These are phyloP conservation scores for Boloria euphrosyne DNA, from an alignment of 2,888 invertebrate species.

Conservation along the genomic window DNA sequence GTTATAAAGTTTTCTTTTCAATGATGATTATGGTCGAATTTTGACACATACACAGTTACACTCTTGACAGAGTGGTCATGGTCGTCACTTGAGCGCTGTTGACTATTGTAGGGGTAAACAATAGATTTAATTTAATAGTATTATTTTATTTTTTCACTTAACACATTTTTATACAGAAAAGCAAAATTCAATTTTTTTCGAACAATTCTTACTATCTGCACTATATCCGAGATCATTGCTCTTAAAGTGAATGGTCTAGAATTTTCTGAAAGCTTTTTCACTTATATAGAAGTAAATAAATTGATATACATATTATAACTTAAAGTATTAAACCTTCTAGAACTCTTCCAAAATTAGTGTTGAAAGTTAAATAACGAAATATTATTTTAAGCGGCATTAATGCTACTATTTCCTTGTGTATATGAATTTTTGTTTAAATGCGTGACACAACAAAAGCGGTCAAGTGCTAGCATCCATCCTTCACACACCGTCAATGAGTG, in stretches of 20 bases:
- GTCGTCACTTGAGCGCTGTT: too few species aligned
- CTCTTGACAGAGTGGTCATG: too few species aligned
- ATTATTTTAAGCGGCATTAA: background rate
- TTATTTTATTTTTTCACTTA: too few species aligned
- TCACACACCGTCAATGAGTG: constrained; percentile 51
- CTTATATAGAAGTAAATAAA: constrained; percentile 16
- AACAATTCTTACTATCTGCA: constrained; percentile 48
- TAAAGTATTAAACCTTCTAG: background rate
- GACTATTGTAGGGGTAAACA: too few species aligned
- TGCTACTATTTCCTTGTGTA: constrained; percentile 10
- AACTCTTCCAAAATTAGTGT: background rate
- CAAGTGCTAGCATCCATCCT: constrained; percentile 67
- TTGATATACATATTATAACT: background rate
- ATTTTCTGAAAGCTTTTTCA: constrained; percentile 50
- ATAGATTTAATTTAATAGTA: too few species aligned
- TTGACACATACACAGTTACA: too few species aligned
- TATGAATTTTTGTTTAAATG: constrained; percentile 46
- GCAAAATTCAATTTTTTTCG: background rate
- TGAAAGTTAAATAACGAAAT: constrained; percentile 1
- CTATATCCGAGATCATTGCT: constrained; percentile 59
- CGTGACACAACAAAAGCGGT: constrained; percentile 74
- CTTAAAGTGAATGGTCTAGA: constrained; percentile 60
- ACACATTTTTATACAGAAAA: background rate
- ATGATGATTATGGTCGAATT: too few species aligned
- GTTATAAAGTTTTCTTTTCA: too few species aligned